A percentile compares a stretch with the other conserved stretches of the same genome.
Evolutionary conservation across 2,797 vertebrate genomes (phyloP).

Genomic region (Anguilla obscura): DNA sequence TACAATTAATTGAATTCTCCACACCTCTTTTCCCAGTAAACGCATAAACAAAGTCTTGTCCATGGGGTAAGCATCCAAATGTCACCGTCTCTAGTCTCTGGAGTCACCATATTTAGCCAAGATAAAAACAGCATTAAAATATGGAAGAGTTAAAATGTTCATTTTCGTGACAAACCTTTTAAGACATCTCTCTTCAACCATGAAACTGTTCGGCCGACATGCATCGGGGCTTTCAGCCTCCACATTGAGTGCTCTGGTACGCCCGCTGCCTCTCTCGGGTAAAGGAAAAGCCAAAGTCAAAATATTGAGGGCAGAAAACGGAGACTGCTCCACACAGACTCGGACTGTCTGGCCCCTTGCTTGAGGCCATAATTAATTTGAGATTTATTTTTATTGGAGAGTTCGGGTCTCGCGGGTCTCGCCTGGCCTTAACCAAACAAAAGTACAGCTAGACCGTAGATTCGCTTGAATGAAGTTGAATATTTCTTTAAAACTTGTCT

Average conservation of each 20-base stretch:
- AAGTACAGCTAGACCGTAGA: constrained; percentile 86
- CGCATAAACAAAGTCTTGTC: neutral
- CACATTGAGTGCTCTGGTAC: constrained; percentile 59
- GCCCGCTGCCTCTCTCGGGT: constrained; percentile 64
- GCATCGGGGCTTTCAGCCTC: constrained; percentile 46
- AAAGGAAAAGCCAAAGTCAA: constrained; percentile 60
- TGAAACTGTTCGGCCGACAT: constrained; percentile 38
- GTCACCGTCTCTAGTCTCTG: neutral
- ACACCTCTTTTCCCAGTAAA: neutral
- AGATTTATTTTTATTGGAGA: constrained; percentile 99
- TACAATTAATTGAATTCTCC: neutral
- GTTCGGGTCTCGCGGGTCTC: constrained; percentile 92
- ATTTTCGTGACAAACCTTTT: constrained; percentile 43
- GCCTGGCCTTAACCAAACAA: constrained; percentile 97
- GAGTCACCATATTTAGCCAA: neutral
- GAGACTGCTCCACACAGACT: constrained; percentile 83
- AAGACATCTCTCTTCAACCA: constrained; percentile 43
- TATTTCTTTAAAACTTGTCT: constrained; percentile 85
- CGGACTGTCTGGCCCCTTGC: constrained; percentile 91
- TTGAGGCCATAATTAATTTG: constrained; percentile 98
- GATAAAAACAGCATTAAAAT: neutral
- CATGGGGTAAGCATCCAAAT: neutral
- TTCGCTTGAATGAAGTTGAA: constrained; percentile 86
- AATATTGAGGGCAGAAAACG: constrained; percentile 72
- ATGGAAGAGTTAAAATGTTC: constrained; percentile 24